Conservation (phyloP, 2,888 invertebrate species). For the Atethmia centrago region DNA sequence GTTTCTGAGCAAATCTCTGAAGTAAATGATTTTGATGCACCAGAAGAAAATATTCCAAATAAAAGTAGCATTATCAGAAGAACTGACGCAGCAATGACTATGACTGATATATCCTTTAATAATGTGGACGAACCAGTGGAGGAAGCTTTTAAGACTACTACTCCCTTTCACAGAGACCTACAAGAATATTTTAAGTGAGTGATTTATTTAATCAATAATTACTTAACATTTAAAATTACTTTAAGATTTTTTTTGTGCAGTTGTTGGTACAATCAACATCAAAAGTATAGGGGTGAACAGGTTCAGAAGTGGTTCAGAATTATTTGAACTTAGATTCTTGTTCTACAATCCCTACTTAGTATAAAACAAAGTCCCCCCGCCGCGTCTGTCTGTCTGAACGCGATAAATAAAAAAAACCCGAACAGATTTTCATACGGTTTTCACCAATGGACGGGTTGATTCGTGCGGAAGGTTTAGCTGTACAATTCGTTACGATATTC, state of each 20-base stretch:
- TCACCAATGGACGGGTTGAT: too few relatives aligned
- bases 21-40: slow-evolving; percentile 71
- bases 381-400: too few relatives aligned
- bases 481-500: too few relatives aligned
- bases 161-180: slow-evolving; percentile 77
- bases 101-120: slow-evolving; percentile 71
- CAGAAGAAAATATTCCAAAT: slow-evolving; percentile 61
- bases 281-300: background rate
- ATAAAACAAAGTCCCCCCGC: too few relatives aligned
- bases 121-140: slow-evolving; percentile 64
- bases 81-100: slow-evolving; percentile 75
- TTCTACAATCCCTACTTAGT: too few relatives aligned
- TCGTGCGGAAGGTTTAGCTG: too few relatives aligned
- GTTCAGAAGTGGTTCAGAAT: background rate
- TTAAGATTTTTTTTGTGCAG: background rate
- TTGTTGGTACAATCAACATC: background rate
- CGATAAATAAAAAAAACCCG: too few relatives aligned
- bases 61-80: slow-evolving; percentile 54
- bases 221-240: background rate
- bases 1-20: slow-evolving; percentile 76
- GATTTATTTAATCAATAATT: background rate
- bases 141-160: slow-evolving; percentile 60
- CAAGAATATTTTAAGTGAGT: slow-evolving; percentile 82
- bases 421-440: too few relatives aligned
- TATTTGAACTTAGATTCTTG: background rate